phyloP scores from a whole-genome alignment of 2,113 vertebrate genomes.

The Natator depressus region DNA sequence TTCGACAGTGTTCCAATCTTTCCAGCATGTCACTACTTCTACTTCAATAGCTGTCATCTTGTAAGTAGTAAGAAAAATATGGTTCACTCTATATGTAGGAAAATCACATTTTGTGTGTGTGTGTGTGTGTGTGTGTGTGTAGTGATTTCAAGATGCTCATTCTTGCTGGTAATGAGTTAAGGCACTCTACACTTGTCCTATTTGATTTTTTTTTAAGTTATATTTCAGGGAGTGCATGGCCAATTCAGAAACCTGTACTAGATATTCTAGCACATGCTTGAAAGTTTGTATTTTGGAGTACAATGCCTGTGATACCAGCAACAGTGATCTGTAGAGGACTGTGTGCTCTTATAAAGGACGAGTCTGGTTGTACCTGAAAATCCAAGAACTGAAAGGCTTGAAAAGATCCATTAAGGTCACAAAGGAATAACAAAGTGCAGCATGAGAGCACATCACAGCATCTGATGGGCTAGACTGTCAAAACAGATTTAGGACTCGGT shows the following conservation, averaged over 20 bases:
- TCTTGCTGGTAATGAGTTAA: not conserved
- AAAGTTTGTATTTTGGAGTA: not conserved
- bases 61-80: not conserved
- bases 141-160: not conserved
- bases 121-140: not conserved
- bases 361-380: not conserved
- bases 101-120: not conserved
- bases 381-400: not conserved
- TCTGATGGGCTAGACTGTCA: not conserved
- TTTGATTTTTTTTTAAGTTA: not conserved
- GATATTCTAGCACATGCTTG: not conserved
- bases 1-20: not conserved
- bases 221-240: not conserved
- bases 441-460: not conserved
- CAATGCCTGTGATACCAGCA: not conserved
- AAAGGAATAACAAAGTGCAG: not conserved
- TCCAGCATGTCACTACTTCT: not conserved
- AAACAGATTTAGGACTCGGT: not conserved
- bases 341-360: not conserved
- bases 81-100: not conserved
- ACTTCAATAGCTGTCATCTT: not conserved
- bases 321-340: not conserved
- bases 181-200: not conserved
- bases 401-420: not conserved
- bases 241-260: not conserved